A percentile compares a stretch with the other conserved stretches of the same genome.
Evolutionary conservation across 1,140 invertebrate species (phyloP).

Genomic region (Heliothis subflexa): DNA sequence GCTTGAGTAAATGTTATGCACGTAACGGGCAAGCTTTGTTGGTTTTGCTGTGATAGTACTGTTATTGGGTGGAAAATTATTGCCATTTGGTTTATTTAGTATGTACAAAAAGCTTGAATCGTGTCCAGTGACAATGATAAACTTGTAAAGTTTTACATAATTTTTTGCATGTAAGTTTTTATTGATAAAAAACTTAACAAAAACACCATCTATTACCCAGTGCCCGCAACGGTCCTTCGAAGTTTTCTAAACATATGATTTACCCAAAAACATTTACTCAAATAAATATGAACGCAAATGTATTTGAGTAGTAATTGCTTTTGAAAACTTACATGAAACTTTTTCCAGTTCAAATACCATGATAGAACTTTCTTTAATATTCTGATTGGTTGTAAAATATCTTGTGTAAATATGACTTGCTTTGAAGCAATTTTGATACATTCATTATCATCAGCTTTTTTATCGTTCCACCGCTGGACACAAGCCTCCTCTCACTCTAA

Average conservation of each 20-base stretch:
- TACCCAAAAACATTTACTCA: too few species aligned
- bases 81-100: neutral
- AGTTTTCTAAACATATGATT: too few species aligned
- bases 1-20: constrained; percentile 42
- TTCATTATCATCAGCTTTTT: too few species aligned
- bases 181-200: too few species aligned
- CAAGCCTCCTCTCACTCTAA: too few species aligned
- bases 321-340: neutral
- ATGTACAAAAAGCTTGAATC: neutral
- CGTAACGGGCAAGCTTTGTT: constrained; percentile 2
- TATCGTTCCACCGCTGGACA: too few species aligned
- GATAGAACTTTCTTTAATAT: neutral
- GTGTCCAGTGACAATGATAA: neutral
- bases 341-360: neutral
- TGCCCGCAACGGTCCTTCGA: too few species aligned
- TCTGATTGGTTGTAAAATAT: neutral
- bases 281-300: neutral
- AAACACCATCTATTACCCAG: too few species aligned
- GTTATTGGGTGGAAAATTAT: neutral
- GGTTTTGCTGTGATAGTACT: neutral
- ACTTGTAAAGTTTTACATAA: too few species aligned
- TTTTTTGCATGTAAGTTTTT: too few species aligned
- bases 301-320: neutral
- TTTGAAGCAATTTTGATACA: too few species aligned
- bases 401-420: too few species aligned